Evolutionary conservation across 2,888 invertebrate genomes (phyloP), one percentile per base, ranked within the genome.

Genomic region (Chalcis sispes): DNA sequence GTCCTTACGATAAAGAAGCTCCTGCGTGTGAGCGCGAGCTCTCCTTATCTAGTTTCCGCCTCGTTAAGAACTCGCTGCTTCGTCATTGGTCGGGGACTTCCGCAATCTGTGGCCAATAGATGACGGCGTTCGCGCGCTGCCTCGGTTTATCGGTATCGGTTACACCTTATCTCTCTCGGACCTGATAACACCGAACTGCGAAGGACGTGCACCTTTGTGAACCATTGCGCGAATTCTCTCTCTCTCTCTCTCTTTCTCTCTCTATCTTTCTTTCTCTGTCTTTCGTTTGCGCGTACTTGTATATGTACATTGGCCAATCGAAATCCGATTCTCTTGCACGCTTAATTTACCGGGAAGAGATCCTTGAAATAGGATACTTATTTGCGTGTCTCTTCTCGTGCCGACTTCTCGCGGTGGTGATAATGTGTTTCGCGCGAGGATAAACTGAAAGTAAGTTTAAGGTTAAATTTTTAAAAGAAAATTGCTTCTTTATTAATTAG

Each of bases 41-140:
- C 48, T n/a, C 7, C 72, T 75, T 78, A 78, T 78, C 77, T 78
- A 72, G 77, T 78, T 78, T 78, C 77, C 77, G 77, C 77, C 77
- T 72, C 75, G 72, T 75, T 72, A 78, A 64, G 66, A 61, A 42
- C 36, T 54, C 62, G 42, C 56, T 27, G 27, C 65, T 50, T 36
- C 66, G 73, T 70, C 69, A 69, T 73, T 76, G 67, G 76, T 59
- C 69, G 71, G 54, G 46, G 36, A 75, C 67, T 74, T 71, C 64
- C 71, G 67, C 69, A 77, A 79, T 79, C 78, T 74, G 70, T 48
- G 72, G 32, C 78, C 78, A 79, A 77, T 77, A 25, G 54, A 54
- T 36, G 20, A 18, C 29, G 42, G 29, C 40, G 23, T 52, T 36
- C 48, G 46, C 36, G 15, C 13, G 1, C 23, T 18, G 15, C 13